phyloP scores from a whole-genome alignment of 2,797 vertebrate genomes.

The Hypotaenidia okinawae region DNA sequence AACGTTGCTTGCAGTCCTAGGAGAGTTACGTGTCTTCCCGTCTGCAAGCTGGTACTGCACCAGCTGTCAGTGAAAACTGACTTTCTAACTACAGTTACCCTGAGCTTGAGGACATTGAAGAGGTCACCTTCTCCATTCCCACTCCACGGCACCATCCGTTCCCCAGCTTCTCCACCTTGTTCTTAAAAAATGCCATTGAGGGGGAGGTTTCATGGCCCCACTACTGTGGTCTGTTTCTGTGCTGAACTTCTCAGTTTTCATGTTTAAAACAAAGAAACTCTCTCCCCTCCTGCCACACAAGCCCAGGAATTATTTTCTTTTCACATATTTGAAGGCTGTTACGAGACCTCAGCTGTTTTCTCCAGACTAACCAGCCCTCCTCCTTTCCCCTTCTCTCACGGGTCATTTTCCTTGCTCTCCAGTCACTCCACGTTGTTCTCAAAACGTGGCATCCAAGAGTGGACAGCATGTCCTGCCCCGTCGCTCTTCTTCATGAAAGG shows the following conservation, averaged over 20 bases:
- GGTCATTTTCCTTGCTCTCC: background rate
- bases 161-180: background rate
- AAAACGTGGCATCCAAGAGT: rapidly evolving
- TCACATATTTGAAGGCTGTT: background rate
- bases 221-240: background rate
- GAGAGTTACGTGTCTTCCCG: background rate
- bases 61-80: background rate
- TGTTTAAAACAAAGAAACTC: background rate
- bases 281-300: background rate
- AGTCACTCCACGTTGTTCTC: no score
- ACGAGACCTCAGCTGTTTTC: background rate
- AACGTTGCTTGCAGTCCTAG: background rate
- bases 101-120: background rate
- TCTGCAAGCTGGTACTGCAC: background rate
- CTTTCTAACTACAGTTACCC: background rate
- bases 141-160: background rate
- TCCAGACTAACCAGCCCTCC: background rate
- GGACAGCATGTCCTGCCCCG: rapidly evolving
- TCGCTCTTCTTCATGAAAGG: background rate
- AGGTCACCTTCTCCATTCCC: background rate
- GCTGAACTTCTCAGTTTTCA: background rate
- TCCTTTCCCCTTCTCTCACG: background rate
- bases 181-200: background rate
- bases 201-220: background rate
- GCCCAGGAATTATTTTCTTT: background rate